Evolutionary conservation across 2,888 invertebrate genomes (phyloP).

Genomic region (Rhingia campestris): DNA sequence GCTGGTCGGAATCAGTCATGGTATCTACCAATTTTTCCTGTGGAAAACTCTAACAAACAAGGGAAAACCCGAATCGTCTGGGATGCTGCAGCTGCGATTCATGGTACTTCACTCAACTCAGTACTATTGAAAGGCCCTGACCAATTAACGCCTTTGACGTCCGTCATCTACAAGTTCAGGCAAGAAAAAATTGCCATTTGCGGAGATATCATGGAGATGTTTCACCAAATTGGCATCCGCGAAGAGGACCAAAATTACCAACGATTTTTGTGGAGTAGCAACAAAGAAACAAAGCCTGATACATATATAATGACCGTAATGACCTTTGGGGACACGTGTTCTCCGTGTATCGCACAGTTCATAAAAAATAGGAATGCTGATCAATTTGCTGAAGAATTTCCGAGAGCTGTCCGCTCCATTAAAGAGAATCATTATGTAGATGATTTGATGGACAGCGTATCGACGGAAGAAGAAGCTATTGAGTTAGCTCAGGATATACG

Average conservation of each 20-base stretch:
- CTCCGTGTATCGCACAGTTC: neutral
- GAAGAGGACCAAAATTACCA: constrained; percentile 2
- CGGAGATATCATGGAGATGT: constrained; percentile 26
- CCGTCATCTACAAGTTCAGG: no score
- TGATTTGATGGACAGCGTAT: constrained; percentile 70
- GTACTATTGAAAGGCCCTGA: no score
- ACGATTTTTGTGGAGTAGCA: constrained; percentile 24
- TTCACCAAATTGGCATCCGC: constrained; percentile 14
- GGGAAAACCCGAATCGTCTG: neutral
- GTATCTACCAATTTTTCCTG: neutral
- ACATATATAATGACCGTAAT: constrained; percentile 21
- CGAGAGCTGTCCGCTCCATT: constrained; percentile 12
- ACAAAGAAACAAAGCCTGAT: neutral
- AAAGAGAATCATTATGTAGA: constrained; percentile 74
- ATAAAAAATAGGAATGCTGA: constrained; percentile 19
- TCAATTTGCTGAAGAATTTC: neutral
- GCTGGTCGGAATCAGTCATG: neutral
- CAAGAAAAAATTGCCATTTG: neutral
- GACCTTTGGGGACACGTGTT: constrained; percentile 20
- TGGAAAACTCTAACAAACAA: no score
- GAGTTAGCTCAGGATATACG: constrained; percentile 54
- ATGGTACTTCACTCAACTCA: neutral
- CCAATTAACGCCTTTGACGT: no score
- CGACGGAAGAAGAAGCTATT: constrained; percentile 65
- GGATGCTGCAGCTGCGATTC: constrained; percentile 3